Evolutionary conservation across 2,113 vertebrate species (phyloP), one percentile per base, ranked within the genome.

Genomic region (Eclectus roratus): DNA sequence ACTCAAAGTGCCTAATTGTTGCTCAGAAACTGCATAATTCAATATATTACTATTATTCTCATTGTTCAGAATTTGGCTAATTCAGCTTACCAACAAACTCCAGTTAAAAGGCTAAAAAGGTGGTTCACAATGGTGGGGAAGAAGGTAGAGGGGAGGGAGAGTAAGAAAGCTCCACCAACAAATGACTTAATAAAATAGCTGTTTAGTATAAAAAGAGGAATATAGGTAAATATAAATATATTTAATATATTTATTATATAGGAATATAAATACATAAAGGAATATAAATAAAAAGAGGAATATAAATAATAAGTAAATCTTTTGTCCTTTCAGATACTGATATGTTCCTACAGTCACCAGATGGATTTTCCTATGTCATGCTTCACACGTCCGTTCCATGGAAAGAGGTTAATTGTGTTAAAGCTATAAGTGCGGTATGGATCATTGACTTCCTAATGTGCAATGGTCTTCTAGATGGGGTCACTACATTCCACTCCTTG

Each of bases 331-430:
- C 27, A 53, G 10, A 35, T 17, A 20, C 4, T 17, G 16, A 12
- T 64, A 1, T 8, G 12, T n/a, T 71, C 23, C 35, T 56, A 2
- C 4, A 69, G 18, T 9, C 1, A 1, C 17, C 4, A 3, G 20
- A 71, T 37, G 5, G 10, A 74, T 87, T 80, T 52, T 80, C 37
- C 20, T n/a, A 18, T 24, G 23, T 8, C 15, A 6, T 17, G 3
- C 17, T 76, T 31, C 7, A 29, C 46, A 39, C 5, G 9, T 31
- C 3, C 7, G 3, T 6, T 19, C 27, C 0, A 0, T 18, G 14
- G 43, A 72, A 8, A 66, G 15, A 35, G 3, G 9, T 71, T 39
- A 71, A 35, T 21, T 24, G 21, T 58, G 13, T 58, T 58, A 35
- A 58, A 24, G 56, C 33, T 58, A 24, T 24, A 58, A 43, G 19